phyloP scores from a whole-genome alignment of 2,113 vertebrate species.

The Archocentrus centrarchus region DNA sequence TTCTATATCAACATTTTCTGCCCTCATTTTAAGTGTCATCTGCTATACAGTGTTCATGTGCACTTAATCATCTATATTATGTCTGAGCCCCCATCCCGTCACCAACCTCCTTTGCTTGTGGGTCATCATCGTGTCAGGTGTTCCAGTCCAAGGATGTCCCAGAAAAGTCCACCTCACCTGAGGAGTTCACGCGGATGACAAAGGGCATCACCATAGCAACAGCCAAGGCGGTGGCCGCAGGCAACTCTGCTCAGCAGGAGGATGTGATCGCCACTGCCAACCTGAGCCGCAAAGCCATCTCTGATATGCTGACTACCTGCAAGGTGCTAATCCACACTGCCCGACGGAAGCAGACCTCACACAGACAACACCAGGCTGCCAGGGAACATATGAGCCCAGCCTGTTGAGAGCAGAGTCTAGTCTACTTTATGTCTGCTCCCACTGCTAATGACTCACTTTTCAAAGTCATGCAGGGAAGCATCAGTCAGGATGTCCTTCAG shows the following conservation, averaged over 20 bases:
- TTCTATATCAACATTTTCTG: background rate
- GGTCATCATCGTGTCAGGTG: constrained; percentile 80
- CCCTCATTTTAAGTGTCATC: background rate
- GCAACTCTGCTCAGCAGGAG: constrained; percentile 96
- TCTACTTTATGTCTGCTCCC: constrained; percentile 33
- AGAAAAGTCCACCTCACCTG: constrained; percentile 91
- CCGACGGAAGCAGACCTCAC: constrained; percentile 54
- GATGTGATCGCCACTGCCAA: constrained; percentile 97
- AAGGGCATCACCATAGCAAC: constrained; percentile 99
- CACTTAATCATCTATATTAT: background rate
- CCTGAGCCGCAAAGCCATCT: constrained; percentile 95
- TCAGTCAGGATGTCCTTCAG: constrained; percentile 52
- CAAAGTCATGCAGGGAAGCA: constrained; percentile 51
- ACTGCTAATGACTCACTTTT: constrained; percentile 55
- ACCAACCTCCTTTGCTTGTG: constrained; percentile 14
- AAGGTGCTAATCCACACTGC: constrained; percentile 75
- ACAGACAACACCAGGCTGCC: constrained; percentile 46
- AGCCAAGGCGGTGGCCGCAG: constrained; percentile 97
- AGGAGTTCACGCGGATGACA: constrained; percentile 98
- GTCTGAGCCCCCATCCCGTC: background rate
- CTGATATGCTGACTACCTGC: constrained; percentile 92
- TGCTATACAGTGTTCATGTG: background rate
- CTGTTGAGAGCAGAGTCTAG: constrained; percentile 53
- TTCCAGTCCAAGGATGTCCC: constrained; percentile 93
- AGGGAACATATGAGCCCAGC: constrained; percentile 45